Evolutionary conservation across 2,888 invertebrate genomes (phyloP).

Genomic region (Trachelus iudaicus): DNA sequence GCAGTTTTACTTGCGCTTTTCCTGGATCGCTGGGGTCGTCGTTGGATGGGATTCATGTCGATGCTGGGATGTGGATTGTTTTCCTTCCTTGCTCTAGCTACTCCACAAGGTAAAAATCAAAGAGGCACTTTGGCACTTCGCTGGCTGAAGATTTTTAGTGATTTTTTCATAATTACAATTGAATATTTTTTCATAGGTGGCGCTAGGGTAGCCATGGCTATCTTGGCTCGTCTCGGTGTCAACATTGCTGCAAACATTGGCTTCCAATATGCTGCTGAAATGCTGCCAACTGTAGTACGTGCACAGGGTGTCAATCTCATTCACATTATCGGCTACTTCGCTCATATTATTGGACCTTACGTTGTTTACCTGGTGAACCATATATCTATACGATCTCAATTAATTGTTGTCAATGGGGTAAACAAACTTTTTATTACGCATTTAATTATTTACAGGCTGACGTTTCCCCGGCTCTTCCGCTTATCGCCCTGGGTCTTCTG

Average conservation of each 20-base stretch:
- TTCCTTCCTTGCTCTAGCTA: slow-evolving; percentile 80
- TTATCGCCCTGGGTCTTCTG: slow-evolving; percentile 79
- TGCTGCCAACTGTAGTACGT: slow-evolving; percentile 87
- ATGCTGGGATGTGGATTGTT: slow-evolving; percentile 84
- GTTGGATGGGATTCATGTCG: slow-evolving; percentile 87
- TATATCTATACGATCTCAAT: not conserved
- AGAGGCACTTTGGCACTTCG: slow-evolving; percentile 24
- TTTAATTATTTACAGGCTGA: slow-evolving; percentile 47
- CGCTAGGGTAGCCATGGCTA: slow-evolving; percentile 81
- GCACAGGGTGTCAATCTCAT: slow-evolving; percentile 89
- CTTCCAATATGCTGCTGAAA: slow-evolving; percentile 88
- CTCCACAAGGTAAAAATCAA: slow-evolving; percentile 73
- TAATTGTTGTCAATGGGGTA: not conserved
- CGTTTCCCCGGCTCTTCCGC: slow-evolving; percentile 69
- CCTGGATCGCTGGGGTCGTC: slow-evolving; percentile 83
- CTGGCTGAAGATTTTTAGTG: slow-evolving; percentile 7
- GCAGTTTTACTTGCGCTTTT: slow-evolving; percentile 83
- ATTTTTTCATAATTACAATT: slow-evolving; percentile 9
- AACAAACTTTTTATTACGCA: not conserved
- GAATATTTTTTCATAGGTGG: slow-evolving; percentile 68
- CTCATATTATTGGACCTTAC: slow-evolving; percentile 85
- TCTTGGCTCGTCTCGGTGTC: slow-evolving; percentile 85
- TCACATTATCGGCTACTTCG: slow-evolving; percentile 89
- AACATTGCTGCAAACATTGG: slow-evolving; percentile 93
- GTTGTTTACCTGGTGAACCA: slow-evolving; percentile 82